Base-by-base conservation (phyloP, 2,888 invertebrate species). In the Epistrophe grossulariae region DNA sequence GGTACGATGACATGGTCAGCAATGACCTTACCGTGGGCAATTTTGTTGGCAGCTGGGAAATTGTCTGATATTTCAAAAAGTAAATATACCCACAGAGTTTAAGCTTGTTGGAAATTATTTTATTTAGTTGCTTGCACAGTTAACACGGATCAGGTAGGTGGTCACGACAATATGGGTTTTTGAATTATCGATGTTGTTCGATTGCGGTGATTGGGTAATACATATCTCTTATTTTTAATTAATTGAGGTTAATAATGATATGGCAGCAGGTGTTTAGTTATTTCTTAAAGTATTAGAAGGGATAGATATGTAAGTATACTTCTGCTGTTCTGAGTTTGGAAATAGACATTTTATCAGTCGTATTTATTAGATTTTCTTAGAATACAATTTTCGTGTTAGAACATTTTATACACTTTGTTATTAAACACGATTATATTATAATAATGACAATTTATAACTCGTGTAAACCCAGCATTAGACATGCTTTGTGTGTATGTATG, bases 161-260 rank as follows among this genome's bases (percentile, higher is more conserved):
- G 87, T 87, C 87, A 87, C 83, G 87, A 87, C 87, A 87, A 87
- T 87, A 87, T 83, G 79, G 87, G 83, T 66, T 87, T 79, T 83
- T 83, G 68, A 87, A 66, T 79, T 83, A 87, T 87, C 76, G 74
- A 71, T 68, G 78, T 71, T 72, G 73, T 72, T 66, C 72, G 43
- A 60, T 68, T 15, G 59, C 55, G 40, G 55, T 64, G 82, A 82
- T 84, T 81, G 72, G 81, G 60, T 73, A 82, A 85, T 68, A 62
- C 68, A 68, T 77, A 24, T 24, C 24, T 24, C 24, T 68, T 68
- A 0, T 68, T 13, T 70, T 74, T 70, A 68, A 74, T 74, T 79
- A 31, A 57, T 62, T 70, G 45, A 59, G 60, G 55, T 80, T 84
- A 62, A 76, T 52, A n/a, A 66, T 50, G 52, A 40, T 59, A 57